Conservation (phyloP, 2,797 vertebrate species). For the Helicolenus hilgendorfi region DNA sequence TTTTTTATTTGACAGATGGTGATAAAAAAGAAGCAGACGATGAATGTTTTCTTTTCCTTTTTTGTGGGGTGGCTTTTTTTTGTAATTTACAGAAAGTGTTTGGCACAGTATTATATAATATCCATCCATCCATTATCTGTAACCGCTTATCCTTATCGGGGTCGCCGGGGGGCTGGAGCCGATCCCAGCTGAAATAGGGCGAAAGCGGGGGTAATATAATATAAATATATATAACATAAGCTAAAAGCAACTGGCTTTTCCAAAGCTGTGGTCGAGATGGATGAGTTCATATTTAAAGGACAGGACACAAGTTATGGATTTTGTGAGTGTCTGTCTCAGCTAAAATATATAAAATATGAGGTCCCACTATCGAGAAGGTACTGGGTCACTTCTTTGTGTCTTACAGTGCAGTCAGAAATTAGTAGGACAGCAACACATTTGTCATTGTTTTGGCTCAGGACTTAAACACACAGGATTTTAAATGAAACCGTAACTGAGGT, state of each 20-base stretch:
- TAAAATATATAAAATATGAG: not conserved
- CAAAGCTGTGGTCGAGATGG: not conserved
- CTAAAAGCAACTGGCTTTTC: not conserved
- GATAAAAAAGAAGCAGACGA: not conserved
- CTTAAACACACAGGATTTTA: not conserved
- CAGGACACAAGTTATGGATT: not conserved
- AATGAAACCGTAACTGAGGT: not conserved
- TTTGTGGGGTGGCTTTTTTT: not conserved
- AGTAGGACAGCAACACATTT: conserved; percentile 1
- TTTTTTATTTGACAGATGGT: not conserved
- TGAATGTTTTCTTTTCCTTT: not conserved
- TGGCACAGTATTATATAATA: not conserved
- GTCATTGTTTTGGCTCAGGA: not conserved
- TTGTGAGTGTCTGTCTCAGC: not conserved
- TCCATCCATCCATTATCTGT: not conserved
- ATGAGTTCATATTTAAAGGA: not conserved
- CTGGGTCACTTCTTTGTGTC: not conserved
- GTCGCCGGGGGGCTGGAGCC: not conserved
- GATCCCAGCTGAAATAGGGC: not conserved
- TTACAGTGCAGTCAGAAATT: not conserved
- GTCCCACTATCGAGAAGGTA: not conserved
- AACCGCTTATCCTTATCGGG: too few species aligned
- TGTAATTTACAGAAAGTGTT: not conserved
- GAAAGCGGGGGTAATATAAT: not conserved
- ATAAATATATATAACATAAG: not conserved